Conservation (phyloP, 2,113 vertebrate species). For the Corythoichthys haematopterus region DNA sequence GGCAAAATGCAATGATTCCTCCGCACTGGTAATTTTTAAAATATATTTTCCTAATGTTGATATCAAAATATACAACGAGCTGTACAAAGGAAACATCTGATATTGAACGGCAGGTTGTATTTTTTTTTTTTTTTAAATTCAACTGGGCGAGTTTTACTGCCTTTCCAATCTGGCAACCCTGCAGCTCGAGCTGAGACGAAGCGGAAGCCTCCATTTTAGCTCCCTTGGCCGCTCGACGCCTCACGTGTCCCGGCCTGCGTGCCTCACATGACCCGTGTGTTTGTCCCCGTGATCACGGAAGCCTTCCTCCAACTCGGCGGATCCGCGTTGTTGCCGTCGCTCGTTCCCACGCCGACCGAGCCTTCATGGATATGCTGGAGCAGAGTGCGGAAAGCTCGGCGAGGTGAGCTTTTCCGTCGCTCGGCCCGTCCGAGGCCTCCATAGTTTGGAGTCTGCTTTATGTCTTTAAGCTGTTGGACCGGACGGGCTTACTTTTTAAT, state of each 20-base stretch:
- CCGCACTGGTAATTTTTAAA: no score
- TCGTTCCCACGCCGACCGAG: constrained; percentile 47
- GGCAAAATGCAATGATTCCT: no score
- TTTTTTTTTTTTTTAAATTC: no score
- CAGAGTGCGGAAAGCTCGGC: constrained; percentile 82
- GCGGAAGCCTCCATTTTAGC: constrained; percentile 69
- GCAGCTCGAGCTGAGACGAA: neutral
- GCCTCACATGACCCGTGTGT: constrained; percentile 93
- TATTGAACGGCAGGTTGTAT: no score
- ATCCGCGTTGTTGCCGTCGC: constrained; percentile 67
- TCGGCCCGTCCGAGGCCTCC: constrained; percentile 36
- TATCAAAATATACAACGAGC: no score
- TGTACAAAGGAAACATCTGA: no score
- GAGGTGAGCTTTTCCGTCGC: constrained; percentile 74
- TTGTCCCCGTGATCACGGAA: constrained; percentile 90
- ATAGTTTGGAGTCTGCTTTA: neutral
- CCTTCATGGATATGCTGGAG: constrained; percentile 87
- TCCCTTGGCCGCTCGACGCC: constrained; percentile 63
- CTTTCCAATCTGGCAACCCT: no score
- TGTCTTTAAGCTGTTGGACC: neutral
- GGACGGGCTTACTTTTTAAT: constrained; percentile 8
- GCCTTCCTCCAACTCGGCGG: constrained; percentile 68
- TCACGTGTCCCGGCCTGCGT: constrained; percentile 80
- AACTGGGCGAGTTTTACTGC: no score
- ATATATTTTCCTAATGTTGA: no score